Base-by-base conservation (phyloP, 2,888 invertebrate species). In the Elgonia sp. region DNA sequence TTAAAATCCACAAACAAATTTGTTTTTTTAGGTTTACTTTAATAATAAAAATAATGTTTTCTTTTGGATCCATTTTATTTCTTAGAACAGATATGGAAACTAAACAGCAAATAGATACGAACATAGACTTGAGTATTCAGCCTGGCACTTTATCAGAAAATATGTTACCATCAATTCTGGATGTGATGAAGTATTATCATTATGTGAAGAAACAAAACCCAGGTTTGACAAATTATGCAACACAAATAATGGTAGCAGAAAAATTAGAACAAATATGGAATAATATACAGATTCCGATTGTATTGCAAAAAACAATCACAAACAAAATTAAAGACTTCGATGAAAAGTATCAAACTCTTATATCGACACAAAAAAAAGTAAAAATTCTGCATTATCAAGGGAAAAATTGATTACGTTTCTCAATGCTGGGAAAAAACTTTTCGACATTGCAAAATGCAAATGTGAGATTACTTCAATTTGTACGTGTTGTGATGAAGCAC, bases 371-470 rank as follows among this genome's bases (percentile, higher is more conserved):
- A 29, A 63, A 16, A 63, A 39, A 29, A 39, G 18, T n/a, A 39
- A 63, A 63, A 39, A 39, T 39, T 9, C 63, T 60, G 20, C 18
- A 7, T 18, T 60, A 14, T 4, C 63, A 63, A 5, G 3, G 39
- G n/a, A n/a, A 63, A 63, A 63, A 16, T n/a, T 63, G 2, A n/a
- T 20, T 20, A 18, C 4, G 39, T 63, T 63, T 63, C 39, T 63
- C 6, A 63, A 6, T 10, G 39, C 29, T 39, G 10, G 39, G 16
- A n/a, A 63, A 63, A 63, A 63, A 12, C 16, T 63, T 14, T 63
- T 63, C 39, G 63, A 63, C 39, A 63, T 63, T 63, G 63, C 63
- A 63, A 63, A 63, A 63, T 63, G 63, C 39, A 29, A 63, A 39
- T 63, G 63, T 73, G 16, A 18, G 10, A 20, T 21, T 60, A 20